Conservation (phyloP, 1,140 invertebrate species). For the Scaptomyza montana region DNA sequence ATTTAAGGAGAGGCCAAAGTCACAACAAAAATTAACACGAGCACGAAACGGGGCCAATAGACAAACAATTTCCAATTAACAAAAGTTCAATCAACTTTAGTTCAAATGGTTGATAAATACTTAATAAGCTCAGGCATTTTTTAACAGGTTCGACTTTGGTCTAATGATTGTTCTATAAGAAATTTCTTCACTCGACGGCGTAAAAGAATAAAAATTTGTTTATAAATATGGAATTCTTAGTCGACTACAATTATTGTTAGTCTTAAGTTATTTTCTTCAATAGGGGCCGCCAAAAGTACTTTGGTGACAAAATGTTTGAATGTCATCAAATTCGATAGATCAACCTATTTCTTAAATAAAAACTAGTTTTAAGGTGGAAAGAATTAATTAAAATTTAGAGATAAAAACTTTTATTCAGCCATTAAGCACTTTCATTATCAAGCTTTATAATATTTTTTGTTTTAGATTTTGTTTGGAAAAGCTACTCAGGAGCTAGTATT, state of each 20-base stretch:
- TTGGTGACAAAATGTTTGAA: neutral
- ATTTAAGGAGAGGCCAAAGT: constrained; percentile 50
- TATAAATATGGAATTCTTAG: neutral
- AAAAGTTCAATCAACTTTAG: constrained; percentile 70
- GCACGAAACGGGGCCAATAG: constrained; percentile 1
- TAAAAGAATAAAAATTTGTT: neutral
- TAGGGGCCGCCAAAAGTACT: neutral
- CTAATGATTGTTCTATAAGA: neutral
- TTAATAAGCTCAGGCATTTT: constrained; percentile 32
- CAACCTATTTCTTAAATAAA: too few relatives aligned
- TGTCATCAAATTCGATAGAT: too few relatives aligned
- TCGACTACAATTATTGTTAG: neutral
- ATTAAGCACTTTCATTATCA: neutral
- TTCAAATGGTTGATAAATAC: constrained; percentile 43
- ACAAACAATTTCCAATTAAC: constrained; percentile 3
- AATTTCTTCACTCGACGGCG: neutral
- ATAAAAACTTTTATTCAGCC: too few relatives aligned
- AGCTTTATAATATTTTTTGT: neutral
- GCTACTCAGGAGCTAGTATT: neutral
- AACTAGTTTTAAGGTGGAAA: neutral
- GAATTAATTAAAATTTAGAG: neutral
- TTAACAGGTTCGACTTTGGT: neutral
- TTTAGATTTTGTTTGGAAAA: constrained; percentile 1
- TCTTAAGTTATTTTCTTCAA: too few relatives aligned
- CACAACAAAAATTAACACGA: constrained; percentile 39